Base-by-base conservation (phyloP, 1,140 invertebrate species). In the Sinella curviseta region DNA sequence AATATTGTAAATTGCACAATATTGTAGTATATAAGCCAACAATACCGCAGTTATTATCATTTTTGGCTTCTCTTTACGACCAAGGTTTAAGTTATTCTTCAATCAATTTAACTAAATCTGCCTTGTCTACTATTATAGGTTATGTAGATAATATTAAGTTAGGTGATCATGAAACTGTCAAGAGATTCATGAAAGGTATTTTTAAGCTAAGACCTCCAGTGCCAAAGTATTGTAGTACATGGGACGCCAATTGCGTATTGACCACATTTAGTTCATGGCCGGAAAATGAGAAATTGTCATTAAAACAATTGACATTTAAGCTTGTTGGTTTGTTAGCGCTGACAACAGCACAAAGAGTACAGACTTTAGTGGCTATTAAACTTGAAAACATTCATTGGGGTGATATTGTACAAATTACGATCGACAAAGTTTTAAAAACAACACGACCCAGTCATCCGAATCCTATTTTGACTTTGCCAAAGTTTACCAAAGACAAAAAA, bases 281-380 rank as follows among this genome's bases (percentile, higher is more conserved):
- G 39, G 39, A 48, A 8, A 48, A 48, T 48, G 39, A 48, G 17
- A 48, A 17, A 8, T 17, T 48, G 4, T 8, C 4, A 8, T 48
- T 48, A 48, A 4, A 48, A 8, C 4, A 48, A 48, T 48, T 48
- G 39, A 48, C 48, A 3, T 57, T 28, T 14, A 77, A 77, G 30
- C 17, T 60, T 12, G 4, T 57, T 30, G 39, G 14, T 26, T 77
- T 77, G 31, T 60, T 77, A 28, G 76, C 76, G n/a, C 30, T 77
- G 20, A 33, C n/a, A 24, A 77, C 76, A 3, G 76, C 33, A 2
- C 76, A 77, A 33, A 55, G 76, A 28, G 76, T 77, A 20, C 76
- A 77, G 36, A 77, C 76, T 31, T 26, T 77, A n/a, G 12, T 28
- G 2, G 1, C 31, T 8, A 77, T 77, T 57, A 26, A 77, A 48